These are phyloP conservation scores for Borostomias antarcticus DNA, from an alignment of 2,797 vertebrate genomes.

Conservation along the genomic window DNA sequence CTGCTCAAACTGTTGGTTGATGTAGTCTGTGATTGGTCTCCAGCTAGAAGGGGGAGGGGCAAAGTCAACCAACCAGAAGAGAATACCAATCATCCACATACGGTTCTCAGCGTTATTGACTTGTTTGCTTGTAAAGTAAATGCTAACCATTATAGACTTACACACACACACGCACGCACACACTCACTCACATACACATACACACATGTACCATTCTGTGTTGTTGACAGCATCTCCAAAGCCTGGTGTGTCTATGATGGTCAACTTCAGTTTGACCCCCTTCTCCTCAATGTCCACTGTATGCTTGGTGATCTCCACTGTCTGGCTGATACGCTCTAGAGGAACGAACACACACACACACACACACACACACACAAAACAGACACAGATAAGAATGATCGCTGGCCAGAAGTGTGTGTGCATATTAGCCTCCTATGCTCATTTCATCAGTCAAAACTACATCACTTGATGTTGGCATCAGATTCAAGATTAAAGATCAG, in stretches of 20 bases:
- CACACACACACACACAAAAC: too few species aligned
- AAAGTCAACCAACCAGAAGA: not conserved
- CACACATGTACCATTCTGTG: slow-evolving; percentile 74
- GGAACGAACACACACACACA: too few species aligned
- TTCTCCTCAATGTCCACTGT: slow-evolving; percentile 89
- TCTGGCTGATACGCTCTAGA: slow-evolving; percentile 85
- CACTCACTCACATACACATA: too few species aligned
- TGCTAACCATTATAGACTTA: not conserved
- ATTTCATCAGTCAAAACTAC: not conserved
- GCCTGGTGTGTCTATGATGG: slow-evolving; percentile 86
- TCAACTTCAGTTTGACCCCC: slow-evolving; percentile 86
- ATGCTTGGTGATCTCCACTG: slow-evolving; percentile 86
- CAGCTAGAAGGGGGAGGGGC: slow-evolving; percentile 66
- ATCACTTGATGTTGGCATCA: not conserved
- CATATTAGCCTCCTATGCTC: not conserved
- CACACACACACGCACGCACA: too few species aligned
- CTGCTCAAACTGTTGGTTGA: slow-evolving; percentile 88
- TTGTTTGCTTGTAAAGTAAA: not conserved
- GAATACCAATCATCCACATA: too few species aligned
- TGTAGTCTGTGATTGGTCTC: slow-evolving; percentile 85
- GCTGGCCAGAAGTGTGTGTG: not conserved
- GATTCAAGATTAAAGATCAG: too few species aligned
- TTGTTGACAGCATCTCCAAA: slow-evolving; percentile 89
- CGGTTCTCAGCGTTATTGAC: too few species aligned
- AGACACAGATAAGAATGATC: too few species aligned